Base-by-base conservation (phyloP, 2,797 vertebrate species). In the Hypotaenidia philippensis region DNA sequence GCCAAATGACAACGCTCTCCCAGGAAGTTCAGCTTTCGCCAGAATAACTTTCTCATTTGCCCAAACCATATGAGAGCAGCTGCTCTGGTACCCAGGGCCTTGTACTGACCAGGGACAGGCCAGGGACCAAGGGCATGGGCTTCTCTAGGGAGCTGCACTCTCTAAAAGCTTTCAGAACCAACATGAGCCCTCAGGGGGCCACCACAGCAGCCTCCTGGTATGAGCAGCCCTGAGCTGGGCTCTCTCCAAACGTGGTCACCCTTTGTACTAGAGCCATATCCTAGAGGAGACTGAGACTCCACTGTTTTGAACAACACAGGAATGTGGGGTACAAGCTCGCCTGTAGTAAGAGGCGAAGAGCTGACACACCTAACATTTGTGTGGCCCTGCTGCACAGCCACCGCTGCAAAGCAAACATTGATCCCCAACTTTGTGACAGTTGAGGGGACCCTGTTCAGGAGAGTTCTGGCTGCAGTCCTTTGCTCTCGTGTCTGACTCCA, bases 321-420 rank as follows among this genome's bases (percentile, higher is more conserved):
- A 76, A 44, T 0, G 1, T 11, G 11, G 10, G n/a, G 3, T 50
- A 26, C 23, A 22, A 55, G 11, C 57, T 75, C 0, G 0, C 41
- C 5, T 10, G 15, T 45, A 26, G 19, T 34, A 64, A 85, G 34
- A 50, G 29, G 6, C 7, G 27, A 70, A 69, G 50, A 56, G 31
- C 34, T 0, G 4, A 36, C 2, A 2, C 11, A n/a, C 41, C 41
- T 20, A 34, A 40, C 15, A 11, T 12, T 40, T 19, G 34, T 9
- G 21, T 60, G 29, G 14, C 19, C 26, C 0, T 34, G 36, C 22
- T 83, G 53, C 19, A 59, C 34, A 59, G 52, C 10, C 60, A 64
- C 21, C 27, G 3, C 41, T 59, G 38, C n/a, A 71, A 44, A 78
- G 41, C 44, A 83, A 64, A 52, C 11, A 5, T 5, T 45, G 32